Conservation (phyloP, 2,113 vertebrate species). For the Trachemys scripta region DNA sequence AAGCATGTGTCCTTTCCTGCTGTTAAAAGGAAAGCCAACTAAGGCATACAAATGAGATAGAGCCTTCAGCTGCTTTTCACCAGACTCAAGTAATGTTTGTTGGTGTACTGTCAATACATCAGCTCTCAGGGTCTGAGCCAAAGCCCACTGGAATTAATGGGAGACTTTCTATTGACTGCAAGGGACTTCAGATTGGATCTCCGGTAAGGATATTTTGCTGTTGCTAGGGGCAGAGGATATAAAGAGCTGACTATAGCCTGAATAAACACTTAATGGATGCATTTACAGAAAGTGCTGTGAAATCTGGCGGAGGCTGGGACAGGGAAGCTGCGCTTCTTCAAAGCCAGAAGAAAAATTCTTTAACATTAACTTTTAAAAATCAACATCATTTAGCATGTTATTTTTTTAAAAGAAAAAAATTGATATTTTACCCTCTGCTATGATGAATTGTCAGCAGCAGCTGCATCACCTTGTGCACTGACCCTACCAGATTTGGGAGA, state of each 20-base stretch:
- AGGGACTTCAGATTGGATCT: not conserved
- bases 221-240: not conserved
- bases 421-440: not conserved
- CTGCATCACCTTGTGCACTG: not conserved
- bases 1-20: not conserved
- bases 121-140: not conserved
- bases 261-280: not conserved
- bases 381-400: not conserved
- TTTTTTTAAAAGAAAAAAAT: not conserved
- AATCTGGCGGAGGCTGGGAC: constrained; percentile 1
- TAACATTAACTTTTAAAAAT: not conserved
- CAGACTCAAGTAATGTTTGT: not conserved
- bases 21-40: constrained; percentile 3
- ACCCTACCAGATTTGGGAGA: not conserved
- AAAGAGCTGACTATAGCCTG: not conserved
- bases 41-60: not conserved
- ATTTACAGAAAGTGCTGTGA: constrained; percentile 12
- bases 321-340: not conserved
- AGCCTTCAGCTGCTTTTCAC: constrained; percentile 15
- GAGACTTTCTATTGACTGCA: constrained; percentile 1
- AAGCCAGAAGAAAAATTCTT: not conserved
- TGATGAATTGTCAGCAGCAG: not conserved
- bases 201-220: not conserved
- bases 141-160: not conserved
- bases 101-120: not conserved